A percentile compares a stretch with the other conserved stretches of the same genome.
phyloP scores from a whole-genome alignment of 2,113 vertebrate species.

The Barbus barbus region DNA sequence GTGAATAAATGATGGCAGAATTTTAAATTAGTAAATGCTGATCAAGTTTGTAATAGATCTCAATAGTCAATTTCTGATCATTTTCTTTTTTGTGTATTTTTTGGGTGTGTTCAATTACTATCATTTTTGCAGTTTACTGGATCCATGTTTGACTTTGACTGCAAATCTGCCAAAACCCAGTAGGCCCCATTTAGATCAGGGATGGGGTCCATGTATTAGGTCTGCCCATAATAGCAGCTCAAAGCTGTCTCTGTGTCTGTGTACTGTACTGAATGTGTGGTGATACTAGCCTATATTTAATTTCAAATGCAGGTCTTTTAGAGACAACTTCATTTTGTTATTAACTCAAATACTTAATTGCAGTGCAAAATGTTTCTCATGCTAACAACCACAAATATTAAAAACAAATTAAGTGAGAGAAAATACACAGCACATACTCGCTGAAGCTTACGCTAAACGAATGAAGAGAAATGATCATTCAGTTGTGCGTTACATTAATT shows the following conservation, averaged over 20 bases:
- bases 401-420: slow-evolving; percentile 18
- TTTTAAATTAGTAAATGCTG: too few species aligned
- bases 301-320: background rate
- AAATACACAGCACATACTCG: slow-evolving; percentile 12
- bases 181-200: background rate
- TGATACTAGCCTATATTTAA: background rate
- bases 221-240: background rate
- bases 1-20: too few species aligned
- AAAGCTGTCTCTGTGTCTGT: background rate
- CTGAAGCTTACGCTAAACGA: background rate
- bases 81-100: background rate
- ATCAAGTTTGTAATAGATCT: too few species aligned
- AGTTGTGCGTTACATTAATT: slow-evolving; percentile 45
- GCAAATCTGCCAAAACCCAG: slow-evolving; percentile 13
- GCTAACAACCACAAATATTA: slow-evolving; percentile 21
- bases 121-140: background rate
- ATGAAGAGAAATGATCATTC: slow-evolving; percentile 55
- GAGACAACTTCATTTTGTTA: slow-evolving; percentile 16
- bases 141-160: slow-evolving; percentile 17
- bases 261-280: background rate
- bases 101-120: background rate
- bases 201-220: background rate
- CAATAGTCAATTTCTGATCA: too few species aligned
- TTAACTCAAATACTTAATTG: slow-evolving; percentile 37
- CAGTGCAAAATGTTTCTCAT: slow-evolving; percentile 22